These are phyloP conservation scores for Felis catus DNA, from an alignment of 2,113 vertebrate species.

Conservation along the genomic window F.catus_Fca126_mat1.0 CM031419.1:106824001-106824500, in stretches of 20 bases:
- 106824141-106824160: neutral
- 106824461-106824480: fast-evolving
- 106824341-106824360: fast-evolving
- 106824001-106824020: too few species aligned
- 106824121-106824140: neutral
- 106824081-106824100: neutral
- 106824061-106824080: too few species aligned
- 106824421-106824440: fast-evolving
- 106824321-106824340: fast-evolving
- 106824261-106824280: fast-evolving
- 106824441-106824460: neutral
- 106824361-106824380: fast-evolving
- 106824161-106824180: neutral
- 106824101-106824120: neutral
- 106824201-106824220: neutral
- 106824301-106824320: fast-evolving
- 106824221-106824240: neutral
- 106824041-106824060: too few species aligned
- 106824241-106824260: neutral
- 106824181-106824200: fast-evolving
- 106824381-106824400: neutral
- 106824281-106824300: neutral
- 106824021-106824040: too few species aligned
- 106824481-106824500: fast-evolving
- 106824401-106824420: fast-evolving